phyloP scores from a whole-genome alignment of 2,888 invertebrate species.

The Dasypogon diadema region DNA sequence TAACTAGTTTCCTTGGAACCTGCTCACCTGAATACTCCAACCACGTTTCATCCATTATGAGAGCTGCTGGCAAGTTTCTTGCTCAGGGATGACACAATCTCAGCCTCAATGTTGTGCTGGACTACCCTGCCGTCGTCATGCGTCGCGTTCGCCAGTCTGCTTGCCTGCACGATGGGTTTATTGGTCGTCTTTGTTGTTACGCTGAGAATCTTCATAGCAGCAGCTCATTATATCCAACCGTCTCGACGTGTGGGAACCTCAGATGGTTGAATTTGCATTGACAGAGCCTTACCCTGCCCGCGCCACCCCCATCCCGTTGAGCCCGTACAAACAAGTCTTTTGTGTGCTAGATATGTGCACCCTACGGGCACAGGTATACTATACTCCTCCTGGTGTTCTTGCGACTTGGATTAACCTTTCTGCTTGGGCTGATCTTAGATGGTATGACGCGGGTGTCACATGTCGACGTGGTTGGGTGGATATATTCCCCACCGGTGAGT shows the following conservation, averaged over 20 bases:
- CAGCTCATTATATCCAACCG: constrained; percentile 22
- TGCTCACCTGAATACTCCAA: constrained; percentile 32
- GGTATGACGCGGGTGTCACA: background rate
- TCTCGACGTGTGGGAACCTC: constrained; percentile 23
- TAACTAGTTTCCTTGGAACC: constrained; percentile 26
- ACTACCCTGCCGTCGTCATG: no score
- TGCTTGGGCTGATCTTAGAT: background rate
- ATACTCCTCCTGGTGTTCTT: background rate
- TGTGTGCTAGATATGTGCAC: no score
- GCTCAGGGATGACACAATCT: no score
- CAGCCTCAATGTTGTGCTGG: background rate
- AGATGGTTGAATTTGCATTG: constrained; percentile 18
- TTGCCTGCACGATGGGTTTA: background rate
- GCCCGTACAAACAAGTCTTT: no score
- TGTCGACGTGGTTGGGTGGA: background rate
- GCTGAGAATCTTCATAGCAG: constrained; percentile 10
- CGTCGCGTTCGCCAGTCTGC: constrained; percentile 3
- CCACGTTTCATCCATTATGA: background rate
- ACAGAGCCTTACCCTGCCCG: background rate
- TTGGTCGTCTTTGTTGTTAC: constrained; percentile 25
- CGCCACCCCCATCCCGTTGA: background rate
- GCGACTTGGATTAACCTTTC: constrained; percentile 29
- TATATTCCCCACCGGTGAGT: background rate
- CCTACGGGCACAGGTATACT: background rate
- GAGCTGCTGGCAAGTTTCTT: background rate